These are phyloP conservation scores for Ypsolopha sequella DNA, from an alignment of 2,888 invertebrate genomes.

Conservation along the genomic window DNA sequence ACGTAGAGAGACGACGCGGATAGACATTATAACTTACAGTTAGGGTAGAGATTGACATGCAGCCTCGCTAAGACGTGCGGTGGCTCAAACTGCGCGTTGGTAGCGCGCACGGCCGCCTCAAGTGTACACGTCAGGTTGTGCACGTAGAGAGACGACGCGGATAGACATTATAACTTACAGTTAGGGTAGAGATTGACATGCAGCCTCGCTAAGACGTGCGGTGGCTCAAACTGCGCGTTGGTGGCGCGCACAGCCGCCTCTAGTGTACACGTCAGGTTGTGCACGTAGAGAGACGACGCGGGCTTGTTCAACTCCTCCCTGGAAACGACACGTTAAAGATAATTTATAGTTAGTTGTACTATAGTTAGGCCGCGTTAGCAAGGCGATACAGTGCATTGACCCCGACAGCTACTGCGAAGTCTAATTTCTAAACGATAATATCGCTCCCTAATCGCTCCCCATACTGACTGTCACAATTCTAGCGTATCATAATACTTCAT, in stretches of 20 bases:
- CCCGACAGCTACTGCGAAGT: too few species aligned
- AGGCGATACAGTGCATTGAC: too few species aligned
- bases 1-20: too few species aligned
- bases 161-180: slow-evolving; percentile 36
- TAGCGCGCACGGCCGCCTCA: slow-evolving; percentile 88
- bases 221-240: slow-evolving; percentile 94
- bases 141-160: slow-evolving; percentile 85
- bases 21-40: too few species aligned
- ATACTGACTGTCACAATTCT: too few species aligned
- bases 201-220: slow-evolving; percentile 88
- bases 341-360: too few species aligned
- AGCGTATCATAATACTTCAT: too few species aligned
- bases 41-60: slow-evolving; percentile 80
- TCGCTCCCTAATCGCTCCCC: too few species aligned
- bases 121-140: slow-evolving; percentile 90
- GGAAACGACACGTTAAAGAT: neutral
- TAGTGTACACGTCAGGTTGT: slow-evolving; percentile 87
- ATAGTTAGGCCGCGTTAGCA: too few species aligned
- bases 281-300: slow-evolving; percentile 86
- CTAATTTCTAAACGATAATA: too few species aligned
- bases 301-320: slow-evolving; percentile 80
- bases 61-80: slow-evolving; percentile 89
- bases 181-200: slow-evolving; percentile 81
- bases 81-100: slow-evolving; percentile 95
- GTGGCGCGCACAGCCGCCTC: slow-evolving; percentile 91